A percentile compares a stretch with the other conserved stretches of the same genome.
Evolutionary conservation across 2,113 vertebrate species (phyloP).

Genomic region (Petroica traversi): DNA sequence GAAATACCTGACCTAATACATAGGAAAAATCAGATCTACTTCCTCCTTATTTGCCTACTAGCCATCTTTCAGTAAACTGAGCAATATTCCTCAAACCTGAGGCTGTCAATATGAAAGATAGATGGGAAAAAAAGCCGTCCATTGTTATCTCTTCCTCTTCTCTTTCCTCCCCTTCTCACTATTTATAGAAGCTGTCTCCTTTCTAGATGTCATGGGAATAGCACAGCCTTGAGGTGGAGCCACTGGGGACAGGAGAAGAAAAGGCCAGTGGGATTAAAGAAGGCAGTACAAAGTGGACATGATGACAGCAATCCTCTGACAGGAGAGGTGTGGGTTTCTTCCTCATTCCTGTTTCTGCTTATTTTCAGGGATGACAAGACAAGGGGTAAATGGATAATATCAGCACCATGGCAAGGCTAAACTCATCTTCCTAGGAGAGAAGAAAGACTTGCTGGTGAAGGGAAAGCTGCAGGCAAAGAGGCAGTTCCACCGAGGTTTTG

Average conservation of each 20-base stretch:
- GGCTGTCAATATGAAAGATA: neutral
- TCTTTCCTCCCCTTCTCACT: neutral
- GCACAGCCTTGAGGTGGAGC: neutral
- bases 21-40: neutral
- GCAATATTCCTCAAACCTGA: neutral
- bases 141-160: neutral
- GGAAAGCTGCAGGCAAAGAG: neutral
- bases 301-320: neutral
- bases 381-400: neutral
- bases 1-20: neutral
- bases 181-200: neutral
- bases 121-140: neutral
- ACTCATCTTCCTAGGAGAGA: neutral
- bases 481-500: neutral
- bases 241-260: neutral
- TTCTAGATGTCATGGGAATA: neutral
- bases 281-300: neutral
- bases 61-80: neutral
- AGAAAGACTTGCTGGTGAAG: neutral
- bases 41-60: neutral
- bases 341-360: neutral
- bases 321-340: neutral
- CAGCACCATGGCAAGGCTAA: neutral
- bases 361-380: neutral
- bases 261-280: neutral